Evolutionary conservation across 2,113 vertebrate species (phyloP), one percentile per base, ranked within the genome.

Genomic region (Maccullochella peelii): DNA sequence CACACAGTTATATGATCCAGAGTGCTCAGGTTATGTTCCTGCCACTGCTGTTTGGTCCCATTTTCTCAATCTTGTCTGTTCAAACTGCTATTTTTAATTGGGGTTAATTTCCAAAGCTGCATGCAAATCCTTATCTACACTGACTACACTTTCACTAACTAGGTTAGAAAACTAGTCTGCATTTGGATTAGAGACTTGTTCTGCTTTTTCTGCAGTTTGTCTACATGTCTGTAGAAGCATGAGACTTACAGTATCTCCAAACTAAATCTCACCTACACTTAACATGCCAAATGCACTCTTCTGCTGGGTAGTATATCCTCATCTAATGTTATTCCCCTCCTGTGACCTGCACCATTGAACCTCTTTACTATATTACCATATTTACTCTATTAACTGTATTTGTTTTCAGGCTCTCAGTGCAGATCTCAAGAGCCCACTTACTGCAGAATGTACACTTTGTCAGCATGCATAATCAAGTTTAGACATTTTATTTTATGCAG

Each of bases 321-420:
- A 55, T 50, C 62, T 50, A 7, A 30, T 65, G 42, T 58, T 70
- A 36, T 66, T 88, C 36, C 40, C 49, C 70, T 77, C 47, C 33
- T 0, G 2, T 84, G 86, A 86, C 80, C 73, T 79, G 20, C 58
- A 68, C 54, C 61, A 66, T 66, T 88, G 84, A 80, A 79, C 80
- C 73, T 65, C 11, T 57, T 38, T 69, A 59, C n/a, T 21, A 21
- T 25, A 87, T 84, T 73, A 85, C 58, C 80, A 77, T 80, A 77
- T 86, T 88, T 84, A 89, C 79, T 84, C 69, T 33, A 68, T 88
- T 79, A 89, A 62, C 44, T 84, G 63, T 77, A 86, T 85, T 88
- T 87, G 82, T 88, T 76, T 81, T 20, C 76, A 80, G 75, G 15
- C 18, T 67, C 44, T 66, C 20, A 12, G 73, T 61, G 74, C 55